phyloP scores from a whole-genome alignment of 1,140 invertebrate species.

The Ericerus pela region DNA sequence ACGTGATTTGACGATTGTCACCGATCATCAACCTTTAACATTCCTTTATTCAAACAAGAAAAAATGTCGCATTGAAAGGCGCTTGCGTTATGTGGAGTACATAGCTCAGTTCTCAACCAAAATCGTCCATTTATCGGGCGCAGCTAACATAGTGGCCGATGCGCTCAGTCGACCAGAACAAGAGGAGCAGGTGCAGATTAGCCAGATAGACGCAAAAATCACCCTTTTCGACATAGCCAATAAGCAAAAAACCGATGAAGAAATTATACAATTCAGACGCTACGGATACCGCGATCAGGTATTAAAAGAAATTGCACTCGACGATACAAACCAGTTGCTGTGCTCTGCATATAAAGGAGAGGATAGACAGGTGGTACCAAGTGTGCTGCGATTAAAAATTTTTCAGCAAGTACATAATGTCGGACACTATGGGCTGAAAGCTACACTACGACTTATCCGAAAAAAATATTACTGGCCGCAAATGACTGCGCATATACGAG shows the following conservation, averaged over 20 bases:
- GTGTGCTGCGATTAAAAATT: neutral
- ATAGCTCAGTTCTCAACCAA: conserved; percentile 19
- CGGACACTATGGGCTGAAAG: neutral
- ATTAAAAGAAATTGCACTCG: neutral
- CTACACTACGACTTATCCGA: neutral
- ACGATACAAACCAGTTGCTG: neutral
- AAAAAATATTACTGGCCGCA: neutral
- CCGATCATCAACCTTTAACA: conserved; percentile 31
- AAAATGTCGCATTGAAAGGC: conserved; percentile 23
- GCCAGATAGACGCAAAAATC: neutral
- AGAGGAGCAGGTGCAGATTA: too few species aligned
- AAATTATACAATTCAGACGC: neutral
- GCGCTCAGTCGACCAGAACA: too few species aligned
- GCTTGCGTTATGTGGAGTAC: conserved; percentile 27
- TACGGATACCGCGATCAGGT: neutral
- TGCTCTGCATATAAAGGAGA: neutral
- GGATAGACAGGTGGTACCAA: neutral
- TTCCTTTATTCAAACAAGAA: too few species aligned
- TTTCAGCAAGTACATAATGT: neutral
- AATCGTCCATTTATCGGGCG: neutral
- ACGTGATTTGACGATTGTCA: conserved; percentile 27
- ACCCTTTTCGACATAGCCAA: neutral
- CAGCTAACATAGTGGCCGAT: neutral
- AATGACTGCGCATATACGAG: neutral
- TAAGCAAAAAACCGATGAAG: neutral